Evolutionary conservation across 2,797 vertebrate species (phyloP), one percentile per base, ranked within the genome.

Genomic region (Myiothlypis chrysogaster): DNA sequence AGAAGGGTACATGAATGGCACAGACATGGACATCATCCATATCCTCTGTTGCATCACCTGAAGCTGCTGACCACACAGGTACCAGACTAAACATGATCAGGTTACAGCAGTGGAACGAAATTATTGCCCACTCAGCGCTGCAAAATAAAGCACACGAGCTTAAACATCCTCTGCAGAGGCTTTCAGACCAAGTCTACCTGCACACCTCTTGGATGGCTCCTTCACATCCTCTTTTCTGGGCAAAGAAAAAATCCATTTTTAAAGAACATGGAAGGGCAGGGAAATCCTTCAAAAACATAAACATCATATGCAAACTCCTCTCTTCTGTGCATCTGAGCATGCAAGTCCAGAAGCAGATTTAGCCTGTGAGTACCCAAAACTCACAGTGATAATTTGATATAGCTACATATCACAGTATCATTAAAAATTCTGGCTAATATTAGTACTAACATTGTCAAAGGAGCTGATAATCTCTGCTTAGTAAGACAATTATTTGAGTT

Each of bases 191-290:
- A 55, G 11, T 21, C n/a, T 35, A 4, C 5, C 11, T 0, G 12
- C 18, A 61, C 37, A 46, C 6, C 34, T 77, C 37, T 35, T 61
- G 8, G 23, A 39, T 12, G 24, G 46, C 20, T 75, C 43, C 61
- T 78, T 68, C 17, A 56, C 4, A 43, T 0, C 3, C 9, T 23
- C 34, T 32, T 28, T 19, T 25, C 44, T 44, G 28, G 23, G 50
- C 39, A 72, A 39, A 69, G 9, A 82, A 84, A 65, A 11, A 18
- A n/a, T 8, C 8, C 3, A 6, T 17, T 47, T 46, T 5, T 37
- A 43, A 52, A 21, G 37, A 84, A 76, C 8, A 35, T 0, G 1
- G 7, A 32, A 34, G 34, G 17, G 20, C 7, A 9, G 1, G 4
- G 3, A 3, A 52, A 70, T 41, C 35, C 28, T 87, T 23, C 63